phyloP scores from a whole-genome alignment of 1,140 invertebrate genomes.

The Myzus persicae region DNA sequence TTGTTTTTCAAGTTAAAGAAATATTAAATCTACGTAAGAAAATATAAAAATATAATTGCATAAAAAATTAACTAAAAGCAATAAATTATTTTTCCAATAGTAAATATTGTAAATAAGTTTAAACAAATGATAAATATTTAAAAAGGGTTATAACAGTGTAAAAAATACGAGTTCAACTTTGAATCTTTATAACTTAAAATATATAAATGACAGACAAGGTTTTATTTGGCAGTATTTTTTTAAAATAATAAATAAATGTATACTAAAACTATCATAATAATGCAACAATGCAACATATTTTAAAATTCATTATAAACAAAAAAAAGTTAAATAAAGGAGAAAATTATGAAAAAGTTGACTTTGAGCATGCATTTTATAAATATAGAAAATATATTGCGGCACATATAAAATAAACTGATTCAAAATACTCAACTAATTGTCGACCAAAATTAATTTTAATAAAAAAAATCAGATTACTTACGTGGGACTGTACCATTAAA shows the following conservation, averaged over 20 bases:
- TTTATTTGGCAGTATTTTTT: too few species aligned
- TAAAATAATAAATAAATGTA: too few species aligned
- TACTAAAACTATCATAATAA: background rate
- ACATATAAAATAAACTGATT: background rate
- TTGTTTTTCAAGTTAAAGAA: background rate
- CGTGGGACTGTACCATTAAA: conserved; percentile 51
- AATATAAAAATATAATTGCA: background rate
- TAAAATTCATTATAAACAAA: background rate
- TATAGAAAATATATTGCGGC: background rate
- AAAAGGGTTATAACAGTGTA: too few species aligned
- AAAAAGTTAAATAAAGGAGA: background rate
- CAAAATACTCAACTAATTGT: background rate
- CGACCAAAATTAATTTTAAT: too few species aligned
- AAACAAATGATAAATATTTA: background rate
- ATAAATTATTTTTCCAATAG: background rate
- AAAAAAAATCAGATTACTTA: background rate
- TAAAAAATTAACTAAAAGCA: background rate
- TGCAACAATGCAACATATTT: too few species aligned
- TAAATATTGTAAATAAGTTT: background rate
- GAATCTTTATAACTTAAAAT: background rate
- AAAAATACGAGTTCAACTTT: background rate
- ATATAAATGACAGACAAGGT: too few species aligned
- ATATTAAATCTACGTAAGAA: background rate
- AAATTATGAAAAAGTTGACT: background rate
- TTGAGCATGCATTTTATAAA: background rate